A percentile compares a stretch with the other conserved stretches of the same genome.
Conservation (phyloP, 2,888 invertebrate genomes). For the Apocheima hispidaria region DNA sequence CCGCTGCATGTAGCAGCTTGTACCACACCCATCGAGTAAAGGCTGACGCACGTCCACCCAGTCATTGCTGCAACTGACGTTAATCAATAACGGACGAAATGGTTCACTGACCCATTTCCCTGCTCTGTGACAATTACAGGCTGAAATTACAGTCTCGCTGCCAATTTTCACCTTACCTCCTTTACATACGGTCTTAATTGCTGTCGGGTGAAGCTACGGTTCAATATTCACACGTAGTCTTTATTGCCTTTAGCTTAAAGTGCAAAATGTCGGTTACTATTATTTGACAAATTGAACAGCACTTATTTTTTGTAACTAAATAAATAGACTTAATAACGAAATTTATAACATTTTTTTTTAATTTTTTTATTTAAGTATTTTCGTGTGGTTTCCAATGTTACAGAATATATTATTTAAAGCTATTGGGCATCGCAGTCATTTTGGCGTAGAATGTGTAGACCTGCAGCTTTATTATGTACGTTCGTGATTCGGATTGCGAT, state of each 20-base stretch:
- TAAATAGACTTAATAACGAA: no score
- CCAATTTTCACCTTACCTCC: conserved; percentile 27
- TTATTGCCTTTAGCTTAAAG: conserved; percentile 8
- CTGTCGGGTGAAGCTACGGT: background rate
- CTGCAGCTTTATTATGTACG: background rate
- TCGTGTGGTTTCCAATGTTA: background rate
- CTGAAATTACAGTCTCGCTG: conserved; percentile 46
- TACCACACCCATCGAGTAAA: conserved; percentile 11
- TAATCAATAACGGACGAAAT: conserved; percentile 70
- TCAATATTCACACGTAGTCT: conserved; percentile 3
- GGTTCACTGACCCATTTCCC: conserved; percentile 39
- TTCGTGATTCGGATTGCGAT: no score
- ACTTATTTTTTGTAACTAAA: no score
- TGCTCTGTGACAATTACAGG: conserved; percentile 52
- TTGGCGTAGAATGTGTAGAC: background rate
- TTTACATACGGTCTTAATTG: conserved; percentile 23
- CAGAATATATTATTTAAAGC: background rate
- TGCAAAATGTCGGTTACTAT: conserved; percentile 3
- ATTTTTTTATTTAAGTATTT: conserved; percentile 1
- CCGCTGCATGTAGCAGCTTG: background rate
- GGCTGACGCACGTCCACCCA: conserved; percentile 63
- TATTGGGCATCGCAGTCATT: background rate
- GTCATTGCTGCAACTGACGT: conserved; percentile 67
- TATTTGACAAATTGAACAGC: conserved; percentile 19
- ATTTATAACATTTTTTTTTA: no score